Conservation (phyloP, 2,888 invertebrate genomes). For the Cantharis rustica region DNA sequence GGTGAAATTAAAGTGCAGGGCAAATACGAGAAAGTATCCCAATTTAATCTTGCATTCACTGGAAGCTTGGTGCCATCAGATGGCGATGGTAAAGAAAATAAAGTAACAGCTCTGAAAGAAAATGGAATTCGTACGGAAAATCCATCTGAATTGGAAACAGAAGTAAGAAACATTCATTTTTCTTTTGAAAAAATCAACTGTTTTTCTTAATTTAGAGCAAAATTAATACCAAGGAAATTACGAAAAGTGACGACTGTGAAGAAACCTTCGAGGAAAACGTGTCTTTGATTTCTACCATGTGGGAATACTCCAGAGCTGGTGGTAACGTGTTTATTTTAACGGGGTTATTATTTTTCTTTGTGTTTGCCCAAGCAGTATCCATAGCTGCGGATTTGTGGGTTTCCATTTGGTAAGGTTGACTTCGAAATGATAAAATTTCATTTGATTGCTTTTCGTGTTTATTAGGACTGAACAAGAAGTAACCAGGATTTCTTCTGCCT, state of each 20-base stretch:
- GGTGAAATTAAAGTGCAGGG: constrained; percentile 65
- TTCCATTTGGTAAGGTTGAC: constrained; percentile 31
- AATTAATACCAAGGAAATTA: not conserved
- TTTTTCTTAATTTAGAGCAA: not conserved
- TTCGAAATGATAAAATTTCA: not conserved
- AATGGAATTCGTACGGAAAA: not conserved
- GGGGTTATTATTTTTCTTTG: constrained; percentile 15
- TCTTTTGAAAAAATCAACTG: not conserved
- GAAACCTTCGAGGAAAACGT: constrained; percentile 30
- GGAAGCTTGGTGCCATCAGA: constrained; percentile 49
- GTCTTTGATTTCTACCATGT: constrained; percentile 24
- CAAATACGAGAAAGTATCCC: constrained; percentile 62
- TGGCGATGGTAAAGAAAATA: not conserved
- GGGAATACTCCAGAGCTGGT: constrained; percentile 33
- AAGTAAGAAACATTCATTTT: not conserved
- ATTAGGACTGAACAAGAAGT: not conserved
- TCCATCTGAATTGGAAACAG: constrained; percentile 2
- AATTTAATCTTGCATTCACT: constrained; percentile 65
- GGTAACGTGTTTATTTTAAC: constrained; percentile 28
- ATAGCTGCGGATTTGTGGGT: constrained; percentile 36
- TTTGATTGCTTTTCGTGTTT: not conserved
- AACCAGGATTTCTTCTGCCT: not conserved
- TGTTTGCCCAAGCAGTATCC: constrained; percentile 29
- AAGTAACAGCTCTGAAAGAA: not conserved
- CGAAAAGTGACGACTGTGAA: not conserved